Evolutionary conservation across 2,888 invertebrate species (phyloP), one percentile per base, ranked within the genome.

Genomic region (Acrobasis consociella): DNA sequence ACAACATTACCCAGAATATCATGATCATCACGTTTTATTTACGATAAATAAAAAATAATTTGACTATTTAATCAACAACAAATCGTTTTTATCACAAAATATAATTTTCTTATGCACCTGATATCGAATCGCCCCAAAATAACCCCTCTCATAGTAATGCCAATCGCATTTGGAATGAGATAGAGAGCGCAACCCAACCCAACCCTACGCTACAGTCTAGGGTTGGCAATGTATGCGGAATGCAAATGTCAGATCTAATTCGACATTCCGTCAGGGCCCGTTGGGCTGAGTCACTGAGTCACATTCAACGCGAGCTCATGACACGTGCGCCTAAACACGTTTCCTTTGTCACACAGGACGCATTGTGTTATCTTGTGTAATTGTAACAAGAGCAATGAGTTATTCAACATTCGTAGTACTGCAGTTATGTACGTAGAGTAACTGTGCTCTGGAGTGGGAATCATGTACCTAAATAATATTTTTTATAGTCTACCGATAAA

Each of bases 211-310:
- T 10, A 17, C 16, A 16, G 31, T 37, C 68, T 71, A 73, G 75
- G 76, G 74, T 73, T 75, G 70, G 64, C 71, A 16, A 15, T 15
- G 37, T 49, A 39, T 17, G 72, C 74, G 71, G 78, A 80, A 85
- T 83, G 82, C 78, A 85, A 86, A 87, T 87, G 74, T 70, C 75
- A 72, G 76, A 82, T 81, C 72, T 76, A 67, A 75, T 80, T 78
- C 60, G 71, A 62, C 68, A 64, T 63, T 71, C 69, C 65, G 70
- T 74, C 42, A 56, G 56, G 42, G 56, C 56, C 56, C 56, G 56
- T 56, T 55, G 46, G 17, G n/a, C 55, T 62, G 62, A 62, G 58
- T n/a, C n/a, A n/a, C n/a, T 62, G 62, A 62, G 58, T 62, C 62
- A 62, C 39, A 60, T 13, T 60, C 42, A 51, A 42, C 51, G 42